Evolutionary conservation across 2,797 vertebrate species (phyloP).

Genomic region (Rhincodon typus): DNA sequence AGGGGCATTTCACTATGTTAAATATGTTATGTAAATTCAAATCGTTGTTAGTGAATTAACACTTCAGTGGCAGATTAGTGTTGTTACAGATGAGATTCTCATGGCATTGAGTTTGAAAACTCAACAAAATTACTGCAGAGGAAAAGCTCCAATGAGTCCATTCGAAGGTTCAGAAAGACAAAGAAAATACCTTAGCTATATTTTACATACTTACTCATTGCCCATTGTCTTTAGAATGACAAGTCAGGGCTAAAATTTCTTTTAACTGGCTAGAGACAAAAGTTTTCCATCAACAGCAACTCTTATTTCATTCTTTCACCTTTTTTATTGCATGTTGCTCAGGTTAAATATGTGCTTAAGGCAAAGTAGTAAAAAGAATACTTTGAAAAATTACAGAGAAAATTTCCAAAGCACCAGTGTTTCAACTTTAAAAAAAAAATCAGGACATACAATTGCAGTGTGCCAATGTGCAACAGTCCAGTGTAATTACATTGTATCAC

Average conservation of each 20-base stretch:
- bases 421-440: background rate
- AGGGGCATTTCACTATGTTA: background rate
- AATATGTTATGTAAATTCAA: background rate
- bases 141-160: background rate
- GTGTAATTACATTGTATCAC: background rate
- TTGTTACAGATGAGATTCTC: background rate
- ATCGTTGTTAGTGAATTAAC: background rate
- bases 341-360: background rate
- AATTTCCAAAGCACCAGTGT: background rate
- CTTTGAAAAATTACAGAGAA: background rate
- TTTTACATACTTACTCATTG: no score
- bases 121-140: background rate
- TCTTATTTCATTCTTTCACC: background rate
- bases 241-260: background rate
- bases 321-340: background rate
- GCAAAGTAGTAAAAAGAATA: background rate
- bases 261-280: background rate
- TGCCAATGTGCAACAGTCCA: background rate
- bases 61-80: background rate
- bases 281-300: background rate
- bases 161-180: background rate
- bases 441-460: background rate
- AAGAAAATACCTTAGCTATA: background rate
- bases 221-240: background rate
- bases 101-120: background rate